Base-by-base conservation (phyloP, 2,113 vertebrate genomes). In the Neodontobutis hainanensis region DNA sequence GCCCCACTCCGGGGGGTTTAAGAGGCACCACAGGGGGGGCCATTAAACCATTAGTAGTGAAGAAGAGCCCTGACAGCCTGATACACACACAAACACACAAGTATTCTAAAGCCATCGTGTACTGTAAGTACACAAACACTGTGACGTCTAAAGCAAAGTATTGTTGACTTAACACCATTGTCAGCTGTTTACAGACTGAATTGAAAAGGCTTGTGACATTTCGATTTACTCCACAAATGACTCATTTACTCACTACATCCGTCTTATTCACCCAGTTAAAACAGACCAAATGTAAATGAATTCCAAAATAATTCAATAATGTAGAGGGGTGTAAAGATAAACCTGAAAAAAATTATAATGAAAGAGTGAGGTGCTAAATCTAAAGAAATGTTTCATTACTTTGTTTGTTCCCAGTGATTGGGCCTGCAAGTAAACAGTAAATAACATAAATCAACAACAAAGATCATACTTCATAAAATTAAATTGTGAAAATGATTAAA, bases 11-110 rank as follows among this genome's bases (percentile, higher is more conserved):
- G 14, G 90, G 91, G 90, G 88, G 85, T 76, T 86, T 73, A 68
- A 88, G 87, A 87, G 87, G 81, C 90, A 81, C 91, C 82, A 74
- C 88, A 27, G 65, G 91, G 91, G 90, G 87, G 89, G 78, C 87
- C 84, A 91, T 92, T 92, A 91, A 91, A 88, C 85, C 86, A 89
- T 92, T 92, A 91, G 82, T 75, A 82, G 70, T 81, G 80, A 77
- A 85, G 84, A 78, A 81, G 75, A 87, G 67, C 70, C 78, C 85
- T 90, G 86, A 86, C 83, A 87, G 79, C 60, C 80, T 65, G 68
- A 78, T 84, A 79, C 67, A 89, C 67, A 89, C 84, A 87, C 86
- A 77, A 63, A 81, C 45, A 5, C 56, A 42, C 63, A 56, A 61
- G 74, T 36, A 68, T 67, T 73, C 32, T 58, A 66, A 79, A 81